Evolutionary conservation across 2,113 vertebrate genomes (phyloP).

Genomic region (Narcine bancroftii): DNA sequence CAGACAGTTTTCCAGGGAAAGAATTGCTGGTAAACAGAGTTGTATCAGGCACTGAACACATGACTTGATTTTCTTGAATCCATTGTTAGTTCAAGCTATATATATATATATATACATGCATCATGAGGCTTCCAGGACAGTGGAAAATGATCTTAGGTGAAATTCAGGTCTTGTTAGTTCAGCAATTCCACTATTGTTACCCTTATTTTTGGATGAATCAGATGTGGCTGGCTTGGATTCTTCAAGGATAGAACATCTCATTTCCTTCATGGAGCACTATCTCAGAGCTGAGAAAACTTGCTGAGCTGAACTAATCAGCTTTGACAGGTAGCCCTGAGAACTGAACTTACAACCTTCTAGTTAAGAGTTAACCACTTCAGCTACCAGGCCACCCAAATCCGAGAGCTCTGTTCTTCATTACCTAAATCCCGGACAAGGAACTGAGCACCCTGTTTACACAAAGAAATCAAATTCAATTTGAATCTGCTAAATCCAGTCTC

Average conservation of each 20-base stretch:
- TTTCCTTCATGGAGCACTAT: background rate
- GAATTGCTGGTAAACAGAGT: too few relatives aligned
- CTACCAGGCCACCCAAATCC: constrained; percentile 15
- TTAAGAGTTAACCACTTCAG: constrained; percentile 15
- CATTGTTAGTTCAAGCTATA: background rate
- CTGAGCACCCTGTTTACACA: constrained; percentile 14
- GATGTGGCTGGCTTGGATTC: background rate
- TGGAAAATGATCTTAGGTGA: background rate
- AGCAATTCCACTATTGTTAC: background rate
- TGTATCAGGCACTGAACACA: too few relatives aligned
- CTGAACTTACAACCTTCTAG: constrained; percentile 10
- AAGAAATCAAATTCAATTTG: constrained; percentile 34
- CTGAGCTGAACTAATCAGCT: background rate
- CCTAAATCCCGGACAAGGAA: constrained; percentile 21
- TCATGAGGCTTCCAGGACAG: background rate
- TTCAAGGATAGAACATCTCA: background rate
- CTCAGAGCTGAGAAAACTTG: background rate
- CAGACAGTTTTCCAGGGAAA: too few relatives aligned
- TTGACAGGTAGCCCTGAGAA: background rate
- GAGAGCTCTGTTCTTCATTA: constrained; percentile 14
- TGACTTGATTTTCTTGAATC: background rate
- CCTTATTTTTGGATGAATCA: background rate
- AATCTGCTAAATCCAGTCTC: background rate
- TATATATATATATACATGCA: background rate
- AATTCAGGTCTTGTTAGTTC: background rate